phyloP scores from a whole-genome alignment of 2,113 vertebrate species.

The Psephotus haematonotus region DNA sequence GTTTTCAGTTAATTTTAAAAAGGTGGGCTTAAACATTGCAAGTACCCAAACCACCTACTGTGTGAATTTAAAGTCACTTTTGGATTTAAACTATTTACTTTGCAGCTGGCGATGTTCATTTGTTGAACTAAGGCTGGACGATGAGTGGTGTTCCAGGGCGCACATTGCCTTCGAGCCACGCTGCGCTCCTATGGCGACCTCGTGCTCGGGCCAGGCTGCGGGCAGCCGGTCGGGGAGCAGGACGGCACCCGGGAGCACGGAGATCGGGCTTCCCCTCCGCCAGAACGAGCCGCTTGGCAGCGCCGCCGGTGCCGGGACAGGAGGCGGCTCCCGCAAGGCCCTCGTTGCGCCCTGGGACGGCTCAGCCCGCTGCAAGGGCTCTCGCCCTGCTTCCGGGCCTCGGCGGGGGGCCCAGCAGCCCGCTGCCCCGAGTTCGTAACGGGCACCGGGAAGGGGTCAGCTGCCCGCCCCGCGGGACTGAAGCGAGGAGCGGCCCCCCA shows the following conservation, averaged over 20 bases:
- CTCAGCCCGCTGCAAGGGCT: background rate
- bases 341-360: background rate
- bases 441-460: background rate
- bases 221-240: background rate
- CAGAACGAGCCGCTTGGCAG: too few relatives aligned
- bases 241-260: fast-evolving
- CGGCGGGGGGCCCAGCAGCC: background rate
- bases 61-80: background rate
- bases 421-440: background rate
- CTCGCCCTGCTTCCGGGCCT: background rate
- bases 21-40: background rate
- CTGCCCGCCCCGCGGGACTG: background rate
- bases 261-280: fast-evolving
- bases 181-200: background rate
- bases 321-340: background rate
- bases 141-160: fast-evolving
- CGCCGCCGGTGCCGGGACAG: background rate
- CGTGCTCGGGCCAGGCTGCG: background rate
- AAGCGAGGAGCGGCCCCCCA: background rate
- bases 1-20: background rate
- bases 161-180: background rate
- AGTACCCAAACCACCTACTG: background rate
- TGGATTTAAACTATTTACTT: background rate
- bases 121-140: too few relatives aligned
- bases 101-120: background rate